Base-by-base conservation (phyloP, 2,888 invertebrate species). In the Troilus luridus region DNA sequence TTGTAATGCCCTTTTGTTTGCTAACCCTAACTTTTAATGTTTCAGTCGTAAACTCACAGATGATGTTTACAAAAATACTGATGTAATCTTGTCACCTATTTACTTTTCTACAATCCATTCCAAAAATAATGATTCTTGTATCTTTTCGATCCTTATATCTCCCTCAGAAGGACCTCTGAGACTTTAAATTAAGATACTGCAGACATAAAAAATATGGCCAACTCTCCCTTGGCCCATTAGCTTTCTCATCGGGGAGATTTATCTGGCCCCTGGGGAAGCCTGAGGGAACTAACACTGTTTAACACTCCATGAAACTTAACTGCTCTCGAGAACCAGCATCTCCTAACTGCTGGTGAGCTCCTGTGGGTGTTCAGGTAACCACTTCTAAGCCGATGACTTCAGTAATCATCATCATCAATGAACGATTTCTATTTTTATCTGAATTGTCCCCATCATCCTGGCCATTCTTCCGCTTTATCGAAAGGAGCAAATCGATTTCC, bases 301-400 rank as follows among this genome's bases (percentile, higher is more conserved):
- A 85, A 85, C 85, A 85, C 56, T 85, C 56, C 85, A 85, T 85
- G 85, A 85, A 85, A 58, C 85, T 85, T 85, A 85, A 85, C 85
- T 85, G 85, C 56, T 85, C 11, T 54, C n/a, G 27, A 77, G 41
- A 41, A 1, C 27, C 72, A 5, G 2, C 72, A 77, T 56, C 85
- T 19, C 21, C 56, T 56, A 85, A 85, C 85, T 10, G 21, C 21
- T n/a, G 56, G 72, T 41, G 41, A 41, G 72, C 72, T 41, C 67
- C n/a, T 3, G n/a, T 27, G 72, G 5, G 41, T 17, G 9, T 77
- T 77, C 41, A 27, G 72, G 72, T 77, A 77, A 77, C 41, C 72
- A 77, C 41, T 77, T 77, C 17, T 41, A 17, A 27, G 41, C 5
- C 41, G 72, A 77, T 77, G 72, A 77, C 41, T 41, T 27, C 2